These are phyloP conservation scores for Macroglossus sobrinus DNA, from an alignment of 2,113 vertebrate genomes.

Conservation along the genomic window DNA sequence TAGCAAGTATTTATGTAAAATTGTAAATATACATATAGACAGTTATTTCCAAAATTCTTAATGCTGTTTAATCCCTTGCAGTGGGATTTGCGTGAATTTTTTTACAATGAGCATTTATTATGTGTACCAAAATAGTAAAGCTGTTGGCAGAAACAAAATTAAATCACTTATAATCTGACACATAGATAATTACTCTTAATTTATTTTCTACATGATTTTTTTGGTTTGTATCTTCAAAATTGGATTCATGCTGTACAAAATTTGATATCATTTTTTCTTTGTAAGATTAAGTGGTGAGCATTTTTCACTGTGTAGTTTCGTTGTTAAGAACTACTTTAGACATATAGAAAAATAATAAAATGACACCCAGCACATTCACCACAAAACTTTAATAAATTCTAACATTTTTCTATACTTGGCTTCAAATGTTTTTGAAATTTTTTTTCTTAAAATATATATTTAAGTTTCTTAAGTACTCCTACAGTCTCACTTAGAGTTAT, in stretches of 20 bases:
- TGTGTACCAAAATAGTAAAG: slow-evolving; percentile 23
- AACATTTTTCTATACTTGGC: neutral
- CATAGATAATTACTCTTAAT: neutral
- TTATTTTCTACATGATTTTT: neutral
- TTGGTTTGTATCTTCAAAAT: neutral
- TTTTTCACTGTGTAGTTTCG: neutral
- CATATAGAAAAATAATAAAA: neutral
- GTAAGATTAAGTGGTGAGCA: neutral
- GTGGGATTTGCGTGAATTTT: neutral
- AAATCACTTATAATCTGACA: neutral
- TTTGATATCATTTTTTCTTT: neutral
- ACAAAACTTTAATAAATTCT: neutral
- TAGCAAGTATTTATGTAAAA: neutral
- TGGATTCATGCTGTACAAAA: neutral
- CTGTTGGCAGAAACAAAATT: neutral
- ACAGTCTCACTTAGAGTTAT: neutral
- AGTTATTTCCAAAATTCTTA: neutral
- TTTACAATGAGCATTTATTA: neutral
- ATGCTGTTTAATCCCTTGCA: neutral
- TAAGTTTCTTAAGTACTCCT: neutral
- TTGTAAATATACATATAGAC: neutral
- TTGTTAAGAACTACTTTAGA: neutral
- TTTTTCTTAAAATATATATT: neutral
- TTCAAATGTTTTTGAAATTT: neutral
- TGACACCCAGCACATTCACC: neutral